These are phyloP conservation scores for Hydrophis major DNA, from an alignment of 2,797 vertebrate genomes.

Conservation along the genomic window DNA sequence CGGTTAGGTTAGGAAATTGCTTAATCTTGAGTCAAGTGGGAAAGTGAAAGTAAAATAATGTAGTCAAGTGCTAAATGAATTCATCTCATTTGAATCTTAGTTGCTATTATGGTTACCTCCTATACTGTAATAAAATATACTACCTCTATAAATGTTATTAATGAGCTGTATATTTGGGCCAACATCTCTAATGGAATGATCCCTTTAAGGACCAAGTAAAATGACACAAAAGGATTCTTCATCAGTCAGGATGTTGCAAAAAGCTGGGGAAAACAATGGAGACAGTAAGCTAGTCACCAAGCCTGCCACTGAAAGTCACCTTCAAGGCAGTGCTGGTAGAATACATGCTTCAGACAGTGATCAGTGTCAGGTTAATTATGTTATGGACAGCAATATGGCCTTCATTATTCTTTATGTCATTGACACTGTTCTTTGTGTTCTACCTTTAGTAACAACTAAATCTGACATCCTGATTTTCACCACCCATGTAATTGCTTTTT, in stretches of 20 bases:
- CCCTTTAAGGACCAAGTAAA: not conserved
- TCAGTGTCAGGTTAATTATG: not conserved
- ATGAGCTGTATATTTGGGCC: not conserved
- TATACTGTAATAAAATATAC: not conserved
- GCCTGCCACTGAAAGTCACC: not conserved
- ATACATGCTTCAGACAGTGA: not conserved
- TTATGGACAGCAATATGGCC: not conserved
- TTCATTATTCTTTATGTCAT: not conserved
- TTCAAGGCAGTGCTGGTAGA: not conserved
- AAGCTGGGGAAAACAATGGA: not conserved
- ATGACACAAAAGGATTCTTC: not conserved
- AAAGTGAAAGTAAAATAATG: not conserved
- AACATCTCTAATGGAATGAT: not conserved
- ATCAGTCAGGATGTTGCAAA: not conserved
- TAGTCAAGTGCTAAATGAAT: not conserved
- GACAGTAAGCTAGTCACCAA: not conserved
- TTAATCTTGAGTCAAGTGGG: not conserved
- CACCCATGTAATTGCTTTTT: not conserved
- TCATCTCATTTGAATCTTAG: not conserved
- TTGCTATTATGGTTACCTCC: not conserved
- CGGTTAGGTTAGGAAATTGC: not conserved
- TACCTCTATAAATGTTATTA: not conserved
- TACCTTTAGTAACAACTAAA: not conserved
- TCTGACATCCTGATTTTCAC: not conserved
- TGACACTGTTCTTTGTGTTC: not conserved